Evolutionary conservation across 2,888 invertebrate genomes (phyloP).

Genomic region (Dione vanillae): DNA sequence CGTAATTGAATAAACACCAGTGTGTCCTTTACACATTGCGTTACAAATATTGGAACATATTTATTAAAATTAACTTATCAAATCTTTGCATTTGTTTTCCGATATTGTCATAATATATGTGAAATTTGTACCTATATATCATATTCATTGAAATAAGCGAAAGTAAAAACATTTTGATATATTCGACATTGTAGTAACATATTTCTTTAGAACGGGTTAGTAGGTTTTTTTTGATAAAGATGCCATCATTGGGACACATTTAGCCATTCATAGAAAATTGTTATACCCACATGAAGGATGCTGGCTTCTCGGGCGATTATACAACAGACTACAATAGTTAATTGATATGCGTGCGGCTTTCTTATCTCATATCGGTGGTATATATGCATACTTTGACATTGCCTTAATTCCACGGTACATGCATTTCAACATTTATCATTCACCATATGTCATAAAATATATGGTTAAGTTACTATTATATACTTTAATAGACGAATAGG

Average conservation of each 20-base stretch:
- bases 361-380: constrained; percentile 1
- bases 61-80: background rate
- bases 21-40: constrained; percentile 32
- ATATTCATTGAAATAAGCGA: too few relatives aligned
- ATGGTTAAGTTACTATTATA: too few relatives aligned
- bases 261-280: constrained; percentile 33
- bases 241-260: constrained; percentile 1
- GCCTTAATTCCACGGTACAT: background rate
- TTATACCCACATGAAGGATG: constrained; percentile 41
- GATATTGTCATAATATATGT: background rate
- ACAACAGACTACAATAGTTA: constrained; percentile 37
- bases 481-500: background rate
- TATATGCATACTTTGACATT: background rate
- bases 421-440: background rate
- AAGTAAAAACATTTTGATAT: background rate
- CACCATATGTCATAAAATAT: too few relatives aligned
- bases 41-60: constrained; percentile 27
- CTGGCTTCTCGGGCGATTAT: constrained; percentile 34
- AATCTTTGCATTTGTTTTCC: background rate
- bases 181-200: background rate
- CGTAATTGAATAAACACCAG: constrained; percentile 53
- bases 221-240: background rate
- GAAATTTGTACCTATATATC: background rate
- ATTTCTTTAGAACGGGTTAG: background rate
- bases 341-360: constrained; percentile 32